Percentiles rank a stretch among this genome's conserved stretches.
These are phyloP conservation scores for Trichonephila clavipes DNA, from an alignment of 1,140 invertebrate genomes.

Conservation along the genomic window DNA sequence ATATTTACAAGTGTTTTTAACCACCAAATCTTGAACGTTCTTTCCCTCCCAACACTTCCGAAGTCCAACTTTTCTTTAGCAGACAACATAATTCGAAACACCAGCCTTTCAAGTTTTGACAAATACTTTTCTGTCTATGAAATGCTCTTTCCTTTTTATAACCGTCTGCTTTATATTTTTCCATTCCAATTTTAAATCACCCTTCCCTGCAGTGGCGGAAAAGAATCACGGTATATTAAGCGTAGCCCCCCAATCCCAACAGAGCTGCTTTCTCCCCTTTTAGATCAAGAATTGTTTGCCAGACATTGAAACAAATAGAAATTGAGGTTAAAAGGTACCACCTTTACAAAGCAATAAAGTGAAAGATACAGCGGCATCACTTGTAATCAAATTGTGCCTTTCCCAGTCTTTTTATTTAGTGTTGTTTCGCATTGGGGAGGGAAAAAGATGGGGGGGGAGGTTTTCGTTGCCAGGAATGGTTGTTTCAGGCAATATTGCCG, in stretches of 20 bases:
- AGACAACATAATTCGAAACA: neutral
- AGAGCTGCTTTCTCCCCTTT: neutral
- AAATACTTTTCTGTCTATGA: neutral
- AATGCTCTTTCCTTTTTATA: neutral
- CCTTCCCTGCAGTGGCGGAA: neutral
- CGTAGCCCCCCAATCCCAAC: neutral
- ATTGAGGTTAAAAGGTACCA: slow-evolving; percentile 43
- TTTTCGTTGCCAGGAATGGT: neutral
- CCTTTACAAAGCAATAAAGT: neutral
- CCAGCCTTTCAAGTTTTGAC: neutral
- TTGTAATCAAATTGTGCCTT: slow-evolving; percentile 5
- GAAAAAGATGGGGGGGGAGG: neutral
- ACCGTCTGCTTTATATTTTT: slow-evolving; percentile 32
- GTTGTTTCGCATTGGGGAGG: neutral
- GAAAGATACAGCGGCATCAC: slow-evolving; percentile 6
- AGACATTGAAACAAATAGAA: slow-evolving; percentile 63
- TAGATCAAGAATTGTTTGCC: slow-evolving; percentile 33
- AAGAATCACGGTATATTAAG: neutral
- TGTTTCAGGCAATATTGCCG: neutral
- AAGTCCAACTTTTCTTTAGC: neutral
- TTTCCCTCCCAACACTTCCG: too few species aligned
- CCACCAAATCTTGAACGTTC: too few species aligned
- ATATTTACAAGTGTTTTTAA: too few species aligned
- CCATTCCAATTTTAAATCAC: slow-evolving; percentile 1
- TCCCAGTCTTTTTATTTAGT: neutral